Evolutionary conservation across 2,797 vertebrate genomes (phyloP), one percentile per base, ranked within the genome.

Genomic region (Parauchenoglanis ngamensis): DNA sequence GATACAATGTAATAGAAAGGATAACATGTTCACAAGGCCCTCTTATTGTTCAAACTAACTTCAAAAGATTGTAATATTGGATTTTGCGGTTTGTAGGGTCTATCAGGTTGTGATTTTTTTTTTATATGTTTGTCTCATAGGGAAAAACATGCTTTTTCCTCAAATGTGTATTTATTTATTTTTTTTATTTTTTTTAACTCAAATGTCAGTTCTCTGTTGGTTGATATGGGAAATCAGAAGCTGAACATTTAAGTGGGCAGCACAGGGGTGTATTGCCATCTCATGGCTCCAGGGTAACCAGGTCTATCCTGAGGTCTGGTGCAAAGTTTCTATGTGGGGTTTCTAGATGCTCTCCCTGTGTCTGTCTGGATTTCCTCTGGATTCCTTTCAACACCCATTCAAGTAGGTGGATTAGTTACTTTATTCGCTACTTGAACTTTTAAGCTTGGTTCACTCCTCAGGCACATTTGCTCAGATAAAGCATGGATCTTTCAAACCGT

Each of bases 141-240:
- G 49, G 70, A 25, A 73, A 61, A 7, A 31, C 52, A 57, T 57
- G 23, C 31, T 40, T 40, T 40, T 40, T 40, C 40, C 40, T 49
- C 49, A 49, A 49, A 49, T 49, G 49, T 40, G 3, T 40, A 40
- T 40, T 40, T 40, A 40, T 40, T 40, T 40, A 40, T 40, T 40
- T 40, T 40, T 40, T 3, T 35, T 31, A 31, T 1, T 35, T 35
- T 49, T 10, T 84, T 85, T 46, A 61, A 49, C 61, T 75, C 70
- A 85, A 85, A 85, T 75, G 84, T 85, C 83, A 54, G 4, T 56
- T 84, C 52, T 84, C 40, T 23, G 25, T 57, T 57, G 1, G 68
- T 73, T 73, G 31, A 59, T 59, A 57, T 11, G 56, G 68, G 46
- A 75, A 85, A 54, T 56, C 52, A 57, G 52, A 28, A 84, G 65